phyloP scores from a whole-genome alignment of 2,113 vertebrate genomes.

The Sinocyclocheilus anshuiensis region DNA sequence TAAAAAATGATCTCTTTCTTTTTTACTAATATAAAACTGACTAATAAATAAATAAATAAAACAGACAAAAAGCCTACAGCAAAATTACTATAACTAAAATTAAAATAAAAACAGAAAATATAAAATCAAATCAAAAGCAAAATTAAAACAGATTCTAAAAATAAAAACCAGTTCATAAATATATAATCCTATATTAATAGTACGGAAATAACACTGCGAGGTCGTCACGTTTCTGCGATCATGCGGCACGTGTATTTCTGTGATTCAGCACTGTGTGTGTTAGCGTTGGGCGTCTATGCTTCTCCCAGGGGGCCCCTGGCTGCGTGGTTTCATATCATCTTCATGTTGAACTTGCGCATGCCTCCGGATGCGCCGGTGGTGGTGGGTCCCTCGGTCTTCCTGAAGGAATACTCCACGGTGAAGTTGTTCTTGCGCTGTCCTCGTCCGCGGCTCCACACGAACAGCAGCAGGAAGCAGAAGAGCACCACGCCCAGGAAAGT shows the following conservation, averaged over 20 bases:
- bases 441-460: slow-evolving; percentile 95
- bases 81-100: neutral
- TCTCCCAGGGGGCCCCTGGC: slow-evolving; percentile 79
- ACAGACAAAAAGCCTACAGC: neutral
- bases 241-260: slow-evolving; percentile 61
- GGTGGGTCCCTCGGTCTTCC: slow-evolving; percentile 87
- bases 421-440: slow-evolving; percentile 98
- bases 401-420: slow-evolving; percentile 96
- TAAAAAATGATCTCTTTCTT: too few species aligned
- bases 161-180: neutral
- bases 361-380: slow-evolving; percentile 82
- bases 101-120: too few species aligned
- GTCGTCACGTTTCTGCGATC: neutral
- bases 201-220: neutral
- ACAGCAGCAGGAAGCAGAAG: slow-evolving; percentile 97
- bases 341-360: slow-evolving; percentile 98
- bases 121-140: too few species aligned
- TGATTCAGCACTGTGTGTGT: slow-evolving; percentile 73
- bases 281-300: slow-evolving; percentile 75
- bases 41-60: neutral
- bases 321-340: slow-evolving; percentile 95
- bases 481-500: slow-evolving; percentile 97
- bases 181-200: too few species aligned
- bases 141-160: neutral
- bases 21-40: neutral